Base-by-base conservation (phyloP, 2,113 vertebrate species). In the Apaloderma vittatum region DNA sequence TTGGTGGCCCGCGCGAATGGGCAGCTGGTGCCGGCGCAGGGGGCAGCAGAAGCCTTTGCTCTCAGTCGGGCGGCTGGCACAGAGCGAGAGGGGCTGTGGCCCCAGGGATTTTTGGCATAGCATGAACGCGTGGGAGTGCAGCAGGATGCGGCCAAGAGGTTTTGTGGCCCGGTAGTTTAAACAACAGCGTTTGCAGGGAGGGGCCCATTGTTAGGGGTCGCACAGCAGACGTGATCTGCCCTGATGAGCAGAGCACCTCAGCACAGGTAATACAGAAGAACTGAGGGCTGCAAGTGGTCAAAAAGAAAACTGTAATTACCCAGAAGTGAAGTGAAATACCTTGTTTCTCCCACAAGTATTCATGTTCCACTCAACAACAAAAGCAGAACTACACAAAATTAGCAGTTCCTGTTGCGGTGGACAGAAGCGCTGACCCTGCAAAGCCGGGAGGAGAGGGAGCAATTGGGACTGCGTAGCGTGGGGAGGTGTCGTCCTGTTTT, bases 381-480 rank as follows among this genome's bases (percentile, higher is more conserved):
- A 72, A 57, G 45, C 4, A 9, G 58, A 54, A 61, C 2, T 4
- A 15, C 0, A 1, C 22, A 24, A 70, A 73, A 82, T 8, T 13
- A 10, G 23, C 52, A 43, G 29, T 12, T 72, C 32, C 14, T 2
- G 1, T 30, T 43, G 51, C 3, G 1, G 22, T 12, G 32, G 32
- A 22, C 37, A 45, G 52, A 23, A 24, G 15, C 13, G 0, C 10
- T 27, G 40, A 11, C 4, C 5, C 26, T 46, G 48, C 6, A 29
- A 30, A 68, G 14, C 23, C 20, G 2, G 2, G 8, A 23, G 2
- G 16, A 12, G 3, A 11, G 2, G 21, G 58, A 78, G n/a, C 34
- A 8, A 22, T 30, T 0, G 0, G 1, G 11, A 3, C 29, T 15
- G 54, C 18, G 4, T 0, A 0, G 8, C 3, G 1, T 1, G 0